Evolutionary conservation across 2,888 invertebrate species (phyloP), one percentile per base, ranked within the genome.

Genomic region (Scaptomyza reducta): DNA sequence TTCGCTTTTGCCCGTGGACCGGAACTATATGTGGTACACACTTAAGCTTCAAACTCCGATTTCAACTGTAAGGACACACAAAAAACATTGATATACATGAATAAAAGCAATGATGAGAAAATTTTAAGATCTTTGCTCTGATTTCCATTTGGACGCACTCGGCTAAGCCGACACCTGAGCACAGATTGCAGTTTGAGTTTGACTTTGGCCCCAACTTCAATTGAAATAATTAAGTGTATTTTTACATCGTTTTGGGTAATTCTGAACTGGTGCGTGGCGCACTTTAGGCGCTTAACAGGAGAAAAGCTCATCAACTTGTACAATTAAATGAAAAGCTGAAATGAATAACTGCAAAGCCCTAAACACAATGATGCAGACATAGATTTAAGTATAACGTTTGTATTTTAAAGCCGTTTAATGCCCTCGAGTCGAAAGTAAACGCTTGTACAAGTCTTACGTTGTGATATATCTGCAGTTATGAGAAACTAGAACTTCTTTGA

Each of bases 231-330:
- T 51, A 46, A 47, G 45, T 31, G 22, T 38, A n/a, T 16, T 38
- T 38, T 56, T 13, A 35, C 27, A 33, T 14, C 3, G 7, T 54
- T 49, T 64, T 62, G 16, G 41, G 53, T 29, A 61, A 65, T 55
- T 65, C 56, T 50, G 49, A 65, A 65, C 44, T 44, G 31, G 65
- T 66, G 63, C 65, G 65, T 65, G 40, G 49, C 63, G 55, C 42
- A 62, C 64, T 55, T 54, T 7, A 14, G 40, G 45, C 22, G 16
- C 46, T 22, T 41, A 0, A n/a, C 10, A 10, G 50, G 31, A 31
- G 11, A 22, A 35, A 13, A 46, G 27, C 29, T n/a, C 27, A n/a
- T 42, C 27, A 25, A 41, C 46, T 46, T 46, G 10, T 40, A 25
- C 25, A 53, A 35, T 53, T 46, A 51, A 51, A 58, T 51, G 41